Base-by-base conservation (phyloP, 2,113 vertebrate genomes). In the Clarias batrachus region DNA sequence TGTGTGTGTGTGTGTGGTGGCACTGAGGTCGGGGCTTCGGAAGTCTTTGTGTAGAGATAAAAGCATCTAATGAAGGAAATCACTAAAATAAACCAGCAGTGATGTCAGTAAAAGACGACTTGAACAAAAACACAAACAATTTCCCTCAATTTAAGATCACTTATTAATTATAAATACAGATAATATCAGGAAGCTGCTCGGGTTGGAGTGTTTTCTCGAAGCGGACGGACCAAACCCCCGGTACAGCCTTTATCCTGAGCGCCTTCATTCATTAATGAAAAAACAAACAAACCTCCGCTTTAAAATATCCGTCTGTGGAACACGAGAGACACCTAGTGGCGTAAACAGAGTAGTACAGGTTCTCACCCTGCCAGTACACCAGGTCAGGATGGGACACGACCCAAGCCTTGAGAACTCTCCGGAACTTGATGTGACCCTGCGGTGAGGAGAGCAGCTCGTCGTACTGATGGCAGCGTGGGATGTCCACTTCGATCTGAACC, bases 381-480 rank as follows among this genome's bases (percentile, higher is more conserved):
- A 99, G 94, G 92, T 98, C 96, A 78, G 97, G 96, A 92, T 99
- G 98, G 41, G 98, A 99, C 84, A 99, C 98, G 19, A 99, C 98
- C 98, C 98, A 99, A 68, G 98, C 98, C 92, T 99, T 99, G 88
- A 99, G 88, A 16, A 99, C 97, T 65, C 97, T 96, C 27, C 97
- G 94, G 91, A 99, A 99, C 93, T 99, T 99, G 81, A 95, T 94
- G 90, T 99, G 98, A 83, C 98, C 98, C 92, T 99, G 97, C 9
- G 92, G 98, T 92, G 87, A 99, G 12, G 98, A 99, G 90, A 99
- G 93, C 77, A 99, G 92, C 90, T 99, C 98, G 77, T 99, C 98
- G 23, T 99, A 99, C 87, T 99, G 98, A 93, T 99, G 98, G 88
- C 98, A 99, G 73, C 98, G 97, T 87, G 98, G 98, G 92, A 99